Percentiles rank a stretch among this genome's conserved stretches.
These are phyloP conservation scores for Syrphus vitripennis DNA, from an alignment of 2,888 invertebrate species.

Conservation along the genomic window DNA sequence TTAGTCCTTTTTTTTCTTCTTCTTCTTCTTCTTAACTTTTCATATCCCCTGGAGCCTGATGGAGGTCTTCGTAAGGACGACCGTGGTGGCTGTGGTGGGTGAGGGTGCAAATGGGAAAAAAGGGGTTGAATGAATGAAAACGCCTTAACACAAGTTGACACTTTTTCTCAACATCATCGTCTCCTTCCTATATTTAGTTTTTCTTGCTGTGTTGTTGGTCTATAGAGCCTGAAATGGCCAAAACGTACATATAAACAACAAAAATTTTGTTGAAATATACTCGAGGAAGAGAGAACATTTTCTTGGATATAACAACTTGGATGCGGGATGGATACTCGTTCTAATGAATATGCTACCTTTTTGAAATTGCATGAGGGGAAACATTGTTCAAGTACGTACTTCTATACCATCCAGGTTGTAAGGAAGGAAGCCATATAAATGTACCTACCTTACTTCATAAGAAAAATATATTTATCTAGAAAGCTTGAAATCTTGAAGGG, in stretches of 20 bases:
- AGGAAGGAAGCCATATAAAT: background rate
- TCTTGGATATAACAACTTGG: constrained; percentile 12
- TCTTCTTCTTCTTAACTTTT: background rate
- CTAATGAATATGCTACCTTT: constrained; percentile 57
- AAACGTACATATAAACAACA: constrained; percentile 35
- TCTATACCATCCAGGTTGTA: background rate
- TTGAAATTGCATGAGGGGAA: constrained; percentile 45
- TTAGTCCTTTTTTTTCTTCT: constrained; percentile 7
- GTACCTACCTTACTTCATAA: too few relatives aligned
- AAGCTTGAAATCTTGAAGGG: constrained; percentile 3
- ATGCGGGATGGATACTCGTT: constrained; percentile 53
- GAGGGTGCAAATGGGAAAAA: constrained; percentile 41
- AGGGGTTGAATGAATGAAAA: constrained; percentile 63
- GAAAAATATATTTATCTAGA: background rate
- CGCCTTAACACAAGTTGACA: constrained; percentile 66
- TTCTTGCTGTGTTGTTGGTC: constrained; percentile 15
- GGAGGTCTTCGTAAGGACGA: background rate
- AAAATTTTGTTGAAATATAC: constrained; percentile 13
- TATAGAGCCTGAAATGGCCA: constrained; percentile 19
- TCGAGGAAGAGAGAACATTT: constrained; percentile 21
- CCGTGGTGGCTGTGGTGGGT: background rate
- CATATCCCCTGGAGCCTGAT: constrained; percentile 8
- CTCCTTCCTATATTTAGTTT: constrained; percentile 29
- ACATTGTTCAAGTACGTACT: constrained; percentile 15
- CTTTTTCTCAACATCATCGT: constrained; percentile 52